Evolutionary conservation across 2,888 invertebrate genomes (phyloP).

Genomic region (Athalia circularis): DNA sequence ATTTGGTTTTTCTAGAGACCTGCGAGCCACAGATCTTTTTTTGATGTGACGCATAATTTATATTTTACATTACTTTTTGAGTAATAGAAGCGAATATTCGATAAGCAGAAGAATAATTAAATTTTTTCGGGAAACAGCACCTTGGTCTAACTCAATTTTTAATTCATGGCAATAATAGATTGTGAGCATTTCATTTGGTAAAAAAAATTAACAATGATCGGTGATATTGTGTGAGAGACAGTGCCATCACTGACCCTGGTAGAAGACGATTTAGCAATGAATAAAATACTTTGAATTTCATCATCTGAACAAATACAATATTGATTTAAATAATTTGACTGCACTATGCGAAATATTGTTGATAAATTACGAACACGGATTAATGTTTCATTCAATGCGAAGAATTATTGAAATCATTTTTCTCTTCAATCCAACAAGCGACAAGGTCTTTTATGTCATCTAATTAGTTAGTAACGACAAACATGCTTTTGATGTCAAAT

Average conservation of each 20-base stretch:
- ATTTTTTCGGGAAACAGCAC: neutral
- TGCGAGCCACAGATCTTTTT: no score
- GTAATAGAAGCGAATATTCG: no score
- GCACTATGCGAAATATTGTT: neutral
- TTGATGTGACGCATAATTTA: no score
- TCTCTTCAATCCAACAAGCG: neutral
- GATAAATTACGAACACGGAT: neutral
- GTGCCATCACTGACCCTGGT: slow-evolving; percentile 48
- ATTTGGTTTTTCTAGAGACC: no score
- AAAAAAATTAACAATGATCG: slow-evolving; percentile 44
- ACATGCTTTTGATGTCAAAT: neutral
- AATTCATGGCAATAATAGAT: slow-evolving; percentile 27
- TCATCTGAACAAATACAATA: neutral
- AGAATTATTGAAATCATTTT: neutral
- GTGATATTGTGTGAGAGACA: slow-evolving; percentile 53
- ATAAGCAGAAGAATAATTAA: neutral
- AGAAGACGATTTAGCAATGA: neutral
- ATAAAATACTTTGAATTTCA: neutral
- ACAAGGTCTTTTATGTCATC: neutral
- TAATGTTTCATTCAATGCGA: neutral
- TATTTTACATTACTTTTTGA: no score
- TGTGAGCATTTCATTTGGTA: slow-evolving; percentile 19
- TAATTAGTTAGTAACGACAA: neutral
- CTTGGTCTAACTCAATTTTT: neutral
- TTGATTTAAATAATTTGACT: neutral